Conservation (phyloP, 2,113 vertebrate species). For the Oceanodroma tethys region DNA sequence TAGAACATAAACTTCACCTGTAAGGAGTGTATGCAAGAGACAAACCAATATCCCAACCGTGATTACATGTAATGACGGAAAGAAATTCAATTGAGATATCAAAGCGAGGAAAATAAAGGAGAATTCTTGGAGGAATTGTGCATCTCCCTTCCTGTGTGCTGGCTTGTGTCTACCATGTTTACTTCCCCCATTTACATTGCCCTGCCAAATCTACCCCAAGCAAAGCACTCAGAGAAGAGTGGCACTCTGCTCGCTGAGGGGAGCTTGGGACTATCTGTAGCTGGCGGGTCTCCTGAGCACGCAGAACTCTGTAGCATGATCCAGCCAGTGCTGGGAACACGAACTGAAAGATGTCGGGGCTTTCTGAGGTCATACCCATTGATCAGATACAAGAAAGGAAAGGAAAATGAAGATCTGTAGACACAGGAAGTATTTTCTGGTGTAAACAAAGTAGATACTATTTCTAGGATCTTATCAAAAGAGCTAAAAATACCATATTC, state of each 20-base stretch:
- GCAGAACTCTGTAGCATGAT: background rate
- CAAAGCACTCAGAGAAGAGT: background rate
- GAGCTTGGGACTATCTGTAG: background rate
- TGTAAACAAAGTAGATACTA: background rate
- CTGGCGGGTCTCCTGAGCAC: background rate
- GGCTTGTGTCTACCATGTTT: background rate
- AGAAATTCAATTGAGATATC: background rate
- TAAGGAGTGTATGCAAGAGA: background rate
- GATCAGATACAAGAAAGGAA: background rate
- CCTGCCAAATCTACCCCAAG: background rate
- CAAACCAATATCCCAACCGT: fast-evolving
- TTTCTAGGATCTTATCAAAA: background rate
- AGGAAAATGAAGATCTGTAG: background rate
- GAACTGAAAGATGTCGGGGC: background rate
- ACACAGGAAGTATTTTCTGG: background rate
- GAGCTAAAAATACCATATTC: background rate
- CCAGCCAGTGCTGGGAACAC: background rate
- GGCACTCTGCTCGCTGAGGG: fast-evolving
- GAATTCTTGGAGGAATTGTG: background rate
- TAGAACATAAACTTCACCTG: background rate
- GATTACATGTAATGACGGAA: background rate
- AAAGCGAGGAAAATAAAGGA: background rate
- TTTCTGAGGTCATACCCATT: background rate
- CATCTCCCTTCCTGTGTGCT: background rate
- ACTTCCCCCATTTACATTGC: background rate